phyloP scores from a whole-genome alignment of 1,140 invertebrate species.

The Zaprionus ghesquierei region DNA sequence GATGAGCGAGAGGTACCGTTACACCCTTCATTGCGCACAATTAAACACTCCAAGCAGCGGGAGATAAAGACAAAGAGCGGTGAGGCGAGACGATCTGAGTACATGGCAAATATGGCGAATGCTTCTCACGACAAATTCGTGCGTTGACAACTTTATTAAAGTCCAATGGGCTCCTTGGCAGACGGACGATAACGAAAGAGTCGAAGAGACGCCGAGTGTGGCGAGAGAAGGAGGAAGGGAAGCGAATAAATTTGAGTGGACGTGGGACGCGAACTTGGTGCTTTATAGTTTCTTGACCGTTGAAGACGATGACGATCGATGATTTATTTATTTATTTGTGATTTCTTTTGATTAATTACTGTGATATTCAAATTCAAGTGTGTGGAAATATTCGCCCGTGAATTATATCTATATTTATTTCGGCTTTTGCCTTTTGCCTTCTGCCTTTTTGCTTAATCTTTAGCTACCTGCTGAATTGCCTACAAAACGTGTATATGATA shows the following conservation, averaged over 20 bases:
- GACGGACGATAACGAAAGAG: neutral
- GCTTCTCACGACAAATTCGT: slow-evolving; percentile 68
- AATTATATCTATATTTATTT: slow-evolving; percentile 42
- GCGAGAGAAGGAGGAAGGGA: neutral
- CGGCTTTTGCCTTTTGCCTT: neutral
- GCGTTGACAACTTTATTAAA: slow-evolving; percentile 79
- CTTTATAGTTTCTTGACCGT: slow-evolving; percentile 79
- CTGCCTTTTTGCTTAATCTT: slow-evolving; percentile 3
- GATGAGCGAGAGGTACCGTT: neutral
- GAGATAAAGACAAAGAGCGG: neutral
- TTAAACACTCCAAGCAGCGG: slow-evolving; percentile 5
- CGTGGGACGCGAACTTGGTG: slow-evolving; percentile 50
- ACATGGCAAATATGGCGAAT: slow-evolving; percentile 27
- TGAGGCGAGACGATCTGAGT: neutral
- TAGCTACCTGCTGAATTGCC: slow-evolving; percentile 29
- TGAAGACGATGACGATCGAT: slow-evolving; percentile 53
- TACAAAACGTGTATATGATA: slow-evolving; percentile 19
- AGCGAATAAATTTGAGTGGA: slow-evolving; percentile 29
- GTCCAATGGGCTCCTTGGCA: slow-evolving; percentile 63
- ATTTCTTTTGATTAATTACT: slow-evolving; percentile 74
- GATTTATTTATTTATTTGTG: slow-evolving; percentile 68
- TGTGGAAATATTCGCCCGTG: slow-evolving; percentile 57
- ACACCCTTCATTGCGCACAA: neutral
- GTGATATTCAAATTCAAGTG: slow-evolving; percentile 77
- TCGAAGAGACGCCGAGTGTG: neutral